Base-by-base conservation (phyloP, 2,113 vertebrate genomes). In the Quiscalus mexicanus region DNA sequence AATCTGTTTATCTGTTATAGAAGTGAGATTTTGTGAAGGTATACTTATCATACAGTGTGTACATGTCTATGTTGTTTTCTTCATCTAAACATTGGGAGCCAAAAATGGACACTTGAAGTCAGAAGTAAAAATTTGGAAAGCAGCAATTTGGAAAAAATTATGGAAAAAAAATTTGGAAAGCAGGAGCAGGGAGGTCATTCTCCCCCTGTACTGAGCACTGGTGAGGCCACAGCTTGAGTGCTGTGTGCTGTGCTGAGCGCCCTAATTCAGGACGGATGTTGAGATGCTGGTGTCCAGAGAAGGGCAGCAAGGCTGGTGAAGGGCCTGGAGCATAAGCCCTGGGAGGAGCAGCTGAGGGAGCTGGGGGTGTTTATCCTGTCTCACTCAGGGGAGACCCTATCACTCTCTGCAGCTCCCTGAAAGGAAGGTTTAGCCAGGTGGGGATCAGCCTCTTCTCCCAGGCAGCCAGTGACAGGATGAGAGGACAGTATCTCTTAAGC, bases 151-250 rank as follows among this genome's bases (percentile, higher is more conserved):
- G 56, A n/a, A 28, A 47, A 82, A 44, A 62, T 3, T 13, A 17
- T 30, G 24, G 33, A 16, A 13, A 17, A 53, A 42, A 37, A 22
- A 33, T 4, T 11, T 33, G 9, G 50, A 23, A 47, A 75, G 41
- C 7, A n/a, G 23, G 12, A n/a, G 1, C 24, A 41, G 12, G 19
- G 41, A 56, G 5, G 6, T 10, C 9, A 8, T 74, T 15, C 19
- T 41, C 12, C 10, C 7, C n/a, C 15, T 28, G 19, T 24, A 7
- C 49, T 56, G 0, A 0, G 22, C 15, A 8, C 7, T 64, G n/a
- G 23, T 41, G 2, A 41, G 28, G 30, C 15, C 1, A 0, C 12
- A 41, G 5, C 12, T n/a, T 15, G 41, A 49, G 24, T 24, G 3
- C 15, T 56, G n/a, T 30, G 30, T 20, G 3, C 35, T 9, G 30